Evolutionary conservation across 2,113 vertebrate species (phyloP).

Genomic region (Uria lomvia): DNA sequence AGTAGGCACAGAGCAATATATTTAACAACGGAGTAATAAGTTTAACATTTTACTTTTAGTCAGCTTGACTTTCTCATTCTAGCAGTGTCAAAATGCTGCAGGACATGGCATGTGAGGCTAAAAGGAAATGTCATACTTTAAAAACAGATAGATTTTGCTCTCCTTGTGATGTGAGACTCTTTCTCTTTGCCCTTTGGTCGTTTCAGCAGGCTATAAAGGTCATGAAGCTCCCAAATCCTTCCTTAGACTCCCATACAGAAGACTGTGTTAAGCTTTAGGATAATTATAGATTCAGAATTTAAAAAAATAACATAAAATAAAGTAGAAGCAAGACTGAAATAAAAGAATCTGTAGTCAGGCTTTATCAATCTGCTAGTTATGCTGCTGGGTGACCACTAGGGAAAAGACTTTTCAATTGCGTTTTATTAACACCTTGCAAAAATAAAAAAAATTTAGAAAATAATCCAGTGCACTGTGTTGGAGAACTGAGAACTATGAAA

Average conservation of each 20-base stretch:
- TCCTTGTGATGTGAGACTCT: neutral
- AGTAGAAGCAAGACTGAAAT: neutral
- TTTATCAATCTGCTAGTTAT: neutral
- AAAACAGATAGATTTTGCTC: neutral
- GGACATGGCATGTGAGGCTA: neutral
- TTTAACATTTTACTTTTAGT: constrained; percentile 1
- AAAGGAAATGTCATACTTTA: neutral
- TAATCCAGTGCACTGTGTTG: neutral
- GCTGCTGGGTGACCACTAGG: neutral
- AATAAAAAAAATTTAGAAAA: too few relatives aligned
- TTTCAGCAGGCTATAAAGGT: neutral
- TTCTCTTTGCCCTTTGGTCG: neutral
- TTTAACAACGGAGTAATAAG: neutral
- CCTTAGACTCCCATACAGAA: neutral
- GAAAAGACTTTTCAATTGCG: neutral
- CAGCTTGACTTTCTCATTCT: neutral
- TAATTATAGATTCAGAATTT: neutral
- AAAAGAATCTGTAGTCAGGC: neutral
- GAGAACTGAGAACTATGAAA: neutral
- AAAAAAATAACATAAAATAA: neutral
- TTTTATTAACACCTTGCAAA: neutral
- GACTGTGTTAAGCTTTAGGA: neutral
- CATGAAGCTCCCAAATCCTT: neutral
- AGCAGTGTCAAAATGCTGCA: neutral
- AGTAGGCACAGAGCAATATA: neutral